These are phyloP conservation scores for Anas flavirostris DNA, from an alignment of 2,797 vertebrate genomes.

Conservation along the genomic window DNA sequence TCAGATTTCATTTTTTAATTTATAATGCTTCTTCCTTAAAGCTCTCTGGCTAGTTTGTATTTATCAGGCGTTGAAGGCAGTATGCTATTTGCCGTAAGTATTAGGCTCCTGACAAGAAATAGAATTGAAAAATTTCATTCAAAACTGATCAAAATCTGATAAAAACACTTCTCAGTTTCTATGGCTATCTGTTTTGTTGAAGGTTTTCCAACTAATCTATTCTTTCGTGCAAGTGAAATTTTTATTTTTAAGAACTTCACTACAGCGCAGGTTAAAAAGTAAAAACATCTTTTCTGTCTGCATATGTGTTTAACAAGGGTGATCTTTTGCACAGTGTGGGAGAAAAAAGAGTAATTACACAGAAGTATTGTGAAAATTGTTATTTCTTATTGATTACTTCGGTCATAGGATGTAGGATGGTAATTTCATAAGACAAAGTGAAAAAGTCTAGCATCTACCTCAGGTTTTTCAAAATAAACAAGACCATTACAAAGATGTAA, in stretches of 20 bases:
- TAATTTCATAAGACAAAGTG: not conserved
- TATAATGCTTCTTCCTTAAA: not conserved
- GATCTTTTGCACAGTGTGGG: not conserved
- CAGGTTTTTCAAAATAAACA: not conserved
- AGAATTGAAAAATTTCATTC: not conserved
- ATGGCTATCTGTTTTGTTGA: not conserved
- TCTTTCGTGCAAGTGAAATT: not conserved
- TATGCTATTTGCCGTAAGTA: not conserved
- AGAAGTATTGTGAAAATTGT: not conserved
- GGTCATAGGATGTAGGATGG: not conserved
- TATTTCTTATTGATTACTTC: not conserved
- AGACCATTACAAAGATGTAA: not conserved
- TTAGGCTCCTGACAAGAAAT: not conserved
- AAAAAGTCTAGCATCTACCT: not conserved
- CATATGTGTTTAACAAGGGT: not conserved
- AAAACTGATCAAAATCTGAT: not conserved
- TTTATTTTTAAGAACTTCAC: not conserved
- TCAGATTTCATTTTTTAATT: not conserved
- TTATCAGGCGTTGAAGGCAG: not conserved
- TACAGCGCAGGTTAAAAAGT: not conserved
- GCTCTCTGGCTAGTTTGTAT: not conserved
- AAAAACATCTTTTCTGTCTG: not conserved
- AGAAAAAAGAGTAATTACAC: not conserved
- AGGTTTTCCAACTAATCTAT: not conserved
- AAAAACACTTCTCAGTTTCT: not conserved